Conservation (phyloP, 2,113 vertebrate genomes). For the Anhinga anhinga region DNA sequence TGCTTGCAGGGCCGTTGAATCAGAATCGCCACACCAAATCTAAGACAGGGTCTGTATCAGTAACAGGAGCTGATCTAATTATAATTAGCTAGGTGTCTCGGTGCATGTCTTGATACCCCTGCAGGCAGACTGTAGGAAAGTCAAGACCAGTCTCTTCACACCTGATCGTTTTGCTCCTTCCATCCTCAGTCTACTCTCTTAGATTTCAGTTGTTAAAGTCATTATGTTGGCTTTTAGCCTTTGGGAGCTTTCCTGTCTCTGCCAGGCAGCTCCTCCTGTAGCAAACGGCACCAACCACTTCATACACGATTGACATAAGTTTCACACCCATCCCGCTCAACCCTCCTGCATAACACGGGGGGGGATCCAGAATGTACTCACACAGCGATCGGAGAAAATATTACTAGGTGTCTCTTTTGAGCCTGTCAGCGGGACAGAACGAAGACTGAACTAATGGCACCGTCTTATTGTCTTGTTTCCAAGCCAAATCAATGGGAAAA, state of each 20-base stretch:
- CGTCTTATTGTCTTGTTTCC: background rate
- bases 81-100: background rate
- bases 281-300: background rate
- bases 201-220: background rate
- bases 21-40: background rate
- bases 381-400: background rate
- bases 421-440: background rate
- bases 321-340: background rate
- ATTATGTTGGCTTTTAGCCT: background rate
- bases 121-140: background rate
- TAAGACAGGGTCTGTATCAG: background rate
- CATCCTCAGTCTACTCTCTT: background rate
- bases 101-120: background rate
- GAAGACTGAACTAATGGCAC: background rate
- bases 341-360: accelerated
- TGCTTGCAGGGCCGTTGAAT: background rate
- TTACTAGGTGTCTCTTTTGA: background rate
- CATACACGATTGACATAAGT: accelerated
- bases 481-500: background rate
- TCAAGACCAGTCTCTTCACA: background rate
- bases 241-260: background rate
- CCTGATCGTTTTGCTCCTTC: background rate
- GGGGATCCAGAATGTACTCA: background rate
- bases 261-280: background rate
- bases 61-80: background rate